phyloP scores from a whole-genome alignment of 1,140 invertebrate genomes.

The Anoplolepis gracilipes region DNA sequence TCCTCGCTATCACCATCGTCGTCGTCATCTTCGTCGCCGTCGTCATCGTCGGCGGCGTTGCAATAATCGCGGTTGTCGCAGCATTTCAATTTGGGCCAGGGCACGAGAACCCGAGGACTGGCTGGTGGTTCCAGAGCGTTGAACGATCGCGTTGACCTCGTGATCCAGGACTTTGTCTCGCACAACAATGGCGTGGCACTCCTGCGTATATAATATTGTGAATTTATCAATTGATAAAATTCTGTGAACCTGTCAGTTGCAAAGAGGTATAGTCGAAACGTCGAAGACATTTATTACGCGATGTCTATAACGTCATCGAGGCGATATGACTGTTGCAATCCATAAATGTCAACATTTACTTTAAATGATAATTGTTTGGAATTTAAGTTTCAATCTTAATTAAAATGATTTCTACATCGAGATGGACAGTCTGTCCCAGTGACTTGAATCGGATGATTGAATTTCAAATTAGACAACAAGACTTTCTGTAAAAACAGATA shows the following conservation, averaged over 20 bases:
- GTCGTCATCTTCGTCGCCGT: background rate
- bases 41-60: constrained; percentile 64
- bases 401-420: no score
- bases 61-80: constrained; percentile 79
- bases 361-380: background rate
- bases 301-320: background rate
- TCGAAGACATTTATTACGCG: background rate
- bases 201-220: constrained; percentile 62
- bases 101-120: constrained; percentile 58
- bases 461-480: background rate
- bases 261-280: constrained; percentile 13
- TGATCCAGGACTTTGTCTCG: constrained; percentile 77
- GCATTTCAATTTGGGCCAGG: constrained; percentile 76
- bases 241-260: constrained; percentile 46
- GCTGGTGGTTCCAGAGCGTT: constrained; percentile 57
- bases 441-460: background rate
- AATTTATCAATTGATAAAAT: constrained; percentile 57
- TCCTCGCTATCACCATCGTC: constrained; percentile 14
- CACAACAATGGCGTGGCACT: constrained; percentile 77
- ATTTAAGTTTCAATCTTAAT: background rate
- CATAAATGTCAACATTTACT: no score
- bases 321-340: background rate
- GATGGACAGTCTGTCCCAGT: background rate
- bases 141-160: constrained; percentile 57
- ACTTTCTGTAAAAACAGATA: background rate